These are phyloP conservation scores for Pelecanus crispus DNA, from an alignment of 2,113 vertebrate species.

Conservation along the genomic window DNA sequence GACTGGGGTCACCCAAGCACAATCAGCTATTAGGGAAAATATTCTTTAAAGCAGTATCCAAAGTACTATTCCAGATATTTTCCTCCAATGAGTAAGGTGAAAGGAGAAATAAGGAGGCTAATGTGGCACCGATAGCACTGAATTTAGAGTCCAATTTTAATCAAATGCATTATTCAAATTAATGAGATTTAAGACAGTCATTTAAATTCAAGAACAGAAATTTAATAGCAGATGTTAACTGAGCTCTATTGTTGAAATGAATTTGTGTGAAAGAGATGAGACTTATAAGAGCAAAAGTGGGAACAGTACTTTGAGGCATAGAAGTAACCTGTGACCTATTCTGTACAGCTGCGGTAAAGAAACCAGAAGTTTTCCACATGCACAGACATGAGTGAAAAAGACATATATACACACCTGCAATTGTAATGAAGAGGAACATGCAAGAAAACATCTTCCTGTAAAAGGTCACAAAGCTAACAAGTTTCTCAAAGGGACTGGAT, in stretches of 20 bases:
- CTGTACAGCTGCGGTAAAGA: background rate
- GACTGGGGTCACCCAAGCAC: background rate
- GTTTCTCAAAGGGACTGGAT: background rate
- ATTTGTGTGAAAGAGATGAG: background rate
- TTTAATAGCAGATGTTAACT: background rate
- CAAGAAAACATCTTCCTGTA: background rate
- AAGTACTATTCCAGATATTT: background rate
- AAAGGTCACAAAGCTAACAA: background rate
- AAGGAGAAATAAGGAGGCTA: background rate
- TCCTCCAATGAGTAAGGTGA: background rate
- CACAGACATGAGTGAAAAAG: background rate
- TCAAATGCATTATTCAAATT: conserved; percentile 30
- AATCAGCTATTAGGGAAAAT: background rate
- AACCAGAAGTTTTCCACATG: background rate
- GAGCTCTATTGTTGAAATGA: background rate
- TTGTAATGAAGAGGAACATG: background rate
- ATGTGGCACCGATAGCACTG: background rate
- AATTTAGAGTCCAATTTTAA: conserved; percentile 14
- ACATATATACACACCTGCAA: background rate
- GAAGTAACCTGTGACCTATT: background rate
- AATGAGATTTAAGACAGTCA: conserved; percentile 25
- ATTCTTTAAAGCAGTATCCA: background rate
- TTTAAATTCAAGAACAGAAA: conserved; percentile 35
- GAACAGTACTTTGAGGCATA: background rate
- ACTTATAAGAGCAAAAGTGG: background rate